These are phyloP conservation scores for Leptoteleia sp. DNA, from an alignment of 1,140 invertebrate genomes.

Conservation along the genomic window DNA sequence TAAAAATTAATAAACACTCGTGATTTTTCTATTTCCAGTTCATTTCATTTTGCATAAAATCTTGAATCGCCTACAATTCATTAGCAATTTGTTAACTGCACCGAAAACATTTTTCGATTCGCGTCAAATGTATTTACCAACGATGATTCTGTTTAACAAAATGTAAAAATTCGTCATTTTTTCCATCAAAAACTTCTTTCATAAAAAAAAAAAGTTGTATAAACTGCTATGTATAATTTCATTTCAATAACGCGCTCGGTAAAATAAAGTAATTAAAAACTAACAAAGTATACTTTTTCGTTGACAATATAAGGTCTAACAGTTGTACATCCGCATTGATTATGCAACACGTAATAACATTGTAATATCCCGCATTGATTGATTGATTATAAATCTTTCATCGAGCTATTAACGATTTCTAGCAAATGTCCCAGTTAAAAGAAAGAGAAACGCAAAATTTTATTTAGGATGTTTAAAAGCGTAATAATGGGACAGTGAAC, in stretches of 20 bases:
- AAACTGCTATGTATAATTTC: no score
- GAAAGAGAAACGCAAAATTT: not conserved
- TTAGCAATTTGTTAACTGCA: not conserved
- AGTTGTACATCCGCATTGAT: no score
- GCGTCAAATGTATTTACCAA: not conserved
- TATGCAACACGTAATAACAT: no score
- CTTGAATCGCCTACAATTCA: constrained; percentile 10
- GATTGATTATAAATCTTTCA: not conserved
- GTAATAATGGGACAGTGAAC: constrained; percentile 28
- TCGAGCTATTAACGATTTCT: not conserved
- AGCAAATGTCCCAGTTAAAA: not conserved
- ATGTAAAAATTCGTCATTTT: not conserved
- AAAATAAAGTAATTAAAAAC: no score
- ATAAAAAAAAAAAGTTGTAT: not conserved
- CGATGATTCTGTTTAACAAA: constrained; percentile 5
- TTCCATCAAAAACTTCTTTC: not conserved
- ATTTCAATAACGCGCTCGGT: no score
- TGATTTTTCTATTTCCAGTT: constrained; percentile 29
- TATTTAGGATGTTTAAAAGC: constrained; percentile 9
- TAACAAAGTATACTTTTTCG: no score
- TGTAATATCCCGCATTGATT: no score
- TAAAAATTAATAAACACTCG: constrained; percentile 18
- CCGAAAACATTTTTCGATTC: not conserved
- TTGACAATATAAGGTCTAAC: no score
- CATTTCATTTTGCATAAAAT: no score